Percentiles rank a stretch among this genome's conserved stretches.
Conservation (phyloP, 1,140 invertebrate genomes). For the Papilio polytes region DNA sequence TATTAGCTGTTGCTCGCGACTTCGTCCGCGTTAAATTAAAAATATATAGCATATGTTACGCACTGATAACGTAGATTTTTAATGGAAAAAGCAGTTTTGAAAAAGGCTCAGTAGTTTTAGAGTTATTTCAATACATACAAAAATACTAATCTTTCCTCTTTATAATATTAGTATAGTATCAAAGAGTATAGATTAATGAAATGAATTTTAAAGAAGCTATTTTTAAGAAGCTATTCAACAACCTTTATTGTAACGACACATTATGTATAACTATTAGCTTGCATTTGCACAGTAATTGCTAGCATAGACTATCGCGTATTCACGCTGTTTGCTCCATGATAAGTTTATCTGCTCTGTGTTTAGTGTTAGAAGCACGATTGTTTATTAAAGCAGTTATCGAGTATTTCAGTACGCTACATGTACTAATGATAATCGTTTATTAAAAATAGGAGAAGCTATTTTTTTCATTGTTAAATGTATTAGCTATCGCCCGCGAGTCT, state of each 20-base stretch:
- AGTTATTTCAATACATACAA: too few species aligned
- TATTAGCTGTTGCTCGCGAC: not conserved
- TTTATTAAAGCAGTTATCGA: not conserved
- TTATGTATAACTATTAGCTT: not conserved
- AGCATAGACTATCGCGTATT: not conserved
- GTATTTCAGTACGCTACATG: not conserved
- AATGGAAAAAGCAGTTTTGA: too few species aligned
- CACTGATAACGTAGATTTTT: too few species aligned
- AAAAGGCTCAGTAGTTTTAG: too few species aligned
- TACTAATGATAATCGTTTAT: not conserved
- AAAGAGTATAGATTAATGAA: not conserved
- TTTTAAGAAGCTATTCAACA: not conserved
- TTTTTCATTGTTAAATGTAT: not conserved
- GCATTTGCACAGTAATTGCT: not conserved
- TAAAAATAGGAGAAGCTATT: not conserved
- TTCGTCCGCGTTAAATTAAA: too few species aligned
- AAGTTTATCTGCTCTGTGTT: constrained; percentile 29
- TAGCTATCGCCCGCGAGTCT: too few species aligned
- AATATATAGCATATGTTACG: too few species aligned
- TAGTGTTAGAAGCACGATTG: constrained; percentile 35
- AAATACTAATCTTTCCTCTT: too few species aligned
- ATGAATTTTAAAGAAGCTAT: too few species aligned
- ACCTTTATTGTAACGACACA: not conserved
- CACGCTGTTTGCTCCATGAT: constrained; percentile 17
- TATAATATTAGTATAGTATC: too few species aligned